A percentile compares a stretch with the other conserved stretches of the same genome.
Conservation (phyloP, 2,113 vertebrate species). For the Gallinago paraguaiae region DNA sequence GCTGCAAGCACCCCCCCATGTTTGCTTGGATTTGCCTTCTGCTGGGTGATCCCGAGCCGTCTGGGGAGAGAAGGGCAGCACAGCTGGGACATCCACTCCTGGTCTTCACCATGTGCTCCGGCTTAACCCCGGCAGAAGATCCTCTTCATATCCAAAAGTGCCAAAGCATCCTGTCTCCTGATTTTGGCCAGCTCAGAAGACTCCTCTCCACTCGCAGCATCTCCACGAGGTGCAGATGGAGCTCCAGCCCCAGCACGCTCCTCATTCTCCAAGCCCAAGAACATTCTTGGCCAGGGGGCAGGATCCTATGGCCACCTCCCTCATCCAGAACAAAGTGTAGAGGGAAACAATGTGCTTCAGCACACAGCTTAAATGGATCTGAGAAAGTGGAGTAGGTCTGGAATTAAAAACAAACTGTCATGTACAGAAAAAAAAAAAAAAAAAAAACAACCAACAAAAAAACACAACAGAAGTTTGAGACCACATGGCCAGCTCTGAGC, state of each 20-base stretch:
- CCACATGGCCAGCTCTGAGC: not conserved
- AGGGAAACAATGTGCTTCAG: not conserved
- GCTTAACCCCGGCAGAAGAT: not conserved
- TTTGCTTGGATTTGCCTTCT: not conserved
- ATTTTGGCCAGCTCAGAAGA: not conserved
- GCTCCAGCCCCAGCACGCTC: not conserved
- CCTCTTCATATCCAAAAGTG: accelerated
- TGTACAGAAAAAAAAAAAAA: not conserved
- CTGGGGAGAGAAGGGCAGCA: accelerated
- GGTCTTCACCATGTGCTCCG: not conserved
- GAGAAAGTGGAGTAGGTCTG: not conserved
- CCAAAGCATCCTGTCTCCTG: not conserved
- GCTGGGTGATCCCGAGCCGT: not conserved
- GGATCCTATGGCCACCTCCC: not conserved
- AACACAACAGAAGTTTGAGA: not conserved
- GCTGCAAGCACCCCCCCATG: accelerated
- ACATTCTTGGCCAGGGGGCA: not conserved
- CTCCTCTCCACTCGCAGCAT: not conserved
- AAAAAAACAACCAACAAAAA: no score
- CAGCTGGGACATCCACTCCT: not conserved
- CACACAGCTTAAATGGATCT: not conserved
- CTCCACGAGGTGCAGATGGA: not conserved
- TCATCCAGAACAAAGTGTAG: not conserved
- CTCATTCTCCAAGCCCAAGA: not conserved
- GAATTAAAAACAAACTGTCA: not conserved